These are phyloP conservation scores for Hypsopygia costalis DNA, from an alignment of 2,888 invertebrate genomes.

Conservation along the genomic window DNA sequence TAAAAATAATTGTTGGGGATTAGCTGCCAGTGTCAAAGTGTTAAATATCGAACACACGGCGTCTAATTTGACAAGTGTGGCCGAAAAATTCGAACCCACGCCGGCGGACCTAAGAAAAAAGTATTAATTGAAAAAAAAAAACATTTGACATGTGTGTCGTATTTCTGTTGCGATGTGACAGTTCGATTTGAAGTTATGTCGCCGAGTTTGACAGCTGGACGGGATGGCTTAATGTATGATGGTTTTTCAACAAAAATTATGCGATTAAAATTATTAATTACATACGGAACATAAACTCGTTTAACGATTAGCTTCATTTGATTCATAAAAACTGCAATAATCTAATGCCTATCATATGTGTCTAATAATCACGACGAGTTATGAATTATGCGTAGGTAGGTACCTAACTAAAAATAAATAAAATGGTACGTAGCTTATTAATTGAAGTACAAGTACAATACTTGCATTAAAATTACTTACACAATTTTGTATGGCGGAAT, in stretches of 20 bases:
- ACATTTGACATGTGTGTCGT: conserved; percentile 68
- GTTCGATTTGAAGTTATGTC: conserved; percentile 57
- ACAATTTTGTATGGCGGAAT: too few relatives aligned
- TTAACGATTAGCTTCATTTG: conserved; percentile 39
- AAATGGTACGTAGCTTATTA: too few relatives aligned
- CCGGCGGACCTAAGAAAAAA: conserved; percentile 32
- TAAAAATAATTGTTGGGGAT: conserved; percentile 71
- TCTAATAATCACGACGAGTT: not conserved
- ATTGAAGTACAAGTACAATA: too few relatives aligned
- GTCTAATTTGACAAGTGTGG: conserved; percentile 75
- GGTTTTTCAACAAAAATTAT: conserved; percentile 57
- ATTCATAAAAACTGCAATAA: conserved; percentile 24
- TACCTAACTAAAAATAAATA: too few relatives aligned
- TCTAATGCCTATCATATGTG: not conserved
- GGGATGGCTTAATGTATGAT: conserved; percentile 57
- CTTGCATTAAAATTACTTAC: too few relatives aligned
- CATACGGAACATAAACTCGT: conserved; percentile 31
- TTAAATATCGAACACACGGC: conserved; percentile 76
- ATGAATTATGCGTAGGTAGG: too few relatives aligned
- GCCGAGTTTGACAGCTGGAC: conserved; percentile 36
- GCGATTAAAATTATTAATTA: conserved; percentile 47
- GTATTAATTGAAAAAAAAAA: conserved; percentile 39
- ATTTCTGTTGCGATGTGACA: conserved; percentile 71
- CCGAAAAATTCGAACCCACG: conserved; percentile 45
- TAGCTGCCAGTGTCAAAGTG: conserved; percentile 80